A percentile compares a stretch with the other conserved stretches of the same genome.
Conservation (phyloP, 2,797 vertebrate species). For the Serranus cabrilla region DNA sequence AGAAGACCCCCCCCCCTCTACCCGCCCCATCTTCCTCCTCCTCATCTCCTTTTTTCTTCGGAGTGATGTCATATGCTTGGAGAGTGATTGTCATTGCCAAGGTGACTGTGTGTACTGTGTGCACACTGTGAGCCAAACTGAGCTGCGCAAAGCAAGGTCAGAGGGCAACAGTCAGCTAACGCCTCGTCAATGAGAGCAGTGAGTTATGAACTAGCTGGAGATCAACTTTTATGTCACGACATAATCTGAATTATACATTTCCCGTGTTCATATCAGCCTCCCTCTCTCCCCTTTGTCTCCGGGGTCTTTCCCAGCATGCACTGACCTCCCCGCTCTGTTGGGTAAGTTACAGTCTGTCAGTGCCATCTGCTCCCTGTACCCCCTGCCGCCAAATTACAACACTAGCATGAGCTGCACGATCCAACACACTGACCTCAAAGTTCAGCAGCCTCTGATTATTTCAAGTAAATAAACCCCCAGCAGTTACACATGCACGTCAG, state of each 20-base stretch:
- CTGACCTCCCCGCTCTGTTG: conserved; percentile 68
- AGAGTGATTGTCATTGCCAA: conserved; percentile 74
- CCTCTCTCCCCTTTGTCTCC: conserved; percentile 63
- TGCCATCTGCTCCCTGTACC: conserved; percentile 86
- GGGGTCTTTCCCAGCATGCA: conserved; percentile 69
- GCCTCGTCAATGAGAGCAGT: background rate
- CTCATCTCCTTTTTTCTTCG: conserved; percentile 57
- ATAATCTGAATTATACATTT: conserved; percentile 51
- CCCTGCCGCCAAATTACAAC: conserved; percentile 79
- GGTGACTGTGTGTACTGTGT: conserved; percentile 68
- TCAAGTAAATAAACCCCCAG: conserved; percentile 58
- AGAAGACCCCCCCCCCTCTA: conserved; percentile 23
- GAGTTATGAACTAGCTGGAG: conserved; percentile 1
- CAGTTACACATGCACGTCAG: conserved; percentile 29
- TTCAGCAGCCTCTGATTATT: conserved; percentile 72
- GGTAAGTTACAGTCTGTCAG: conserved; percentile 87
- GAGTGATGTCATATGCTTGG: conserved; percentile 79
- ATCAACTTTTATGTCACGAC: conserved; percentile 29
- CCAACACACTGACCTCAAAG: conserved; percentile 62
- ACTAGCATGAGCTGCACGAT: conserved; percentile 59
- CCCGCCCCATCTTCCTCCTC: conserved; percentile 38
- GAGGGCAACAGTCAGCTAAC: conserved; percentile 36
- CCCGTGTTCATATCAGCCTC: conserved; percentile 40
- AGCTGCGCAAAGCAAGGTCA: conserved; percentile 57
- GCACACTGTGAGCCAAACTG: conserved; percentile 19